phyloP scores from a whole-genome alignment of 1,140 invertebrate species.

The Rhizoglyphus robini region DNA sequence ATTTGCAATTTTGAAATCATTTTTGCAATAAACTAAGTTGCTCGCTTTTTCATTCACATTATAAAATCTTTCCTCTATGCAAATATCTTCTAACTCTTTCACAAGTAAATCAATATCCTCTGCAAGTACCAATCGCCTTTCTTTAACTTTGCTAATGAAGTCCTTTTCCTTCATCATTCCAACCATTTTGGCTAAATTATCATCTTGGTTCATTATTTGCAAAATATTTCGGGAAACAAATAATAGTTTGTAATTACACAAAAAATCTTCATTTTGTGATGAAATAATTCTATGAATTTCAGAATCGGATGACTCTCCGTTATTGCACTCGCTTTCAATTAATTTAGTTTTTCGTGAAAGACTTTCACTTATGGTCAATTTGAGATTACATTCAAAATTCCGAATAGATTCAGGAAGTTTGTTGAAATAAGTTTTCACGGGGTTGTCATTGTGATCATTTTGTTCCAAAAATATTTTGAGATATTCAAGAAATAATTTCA shows the following conservation, averaged over 20 bases:
- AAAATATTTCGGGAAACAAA: not conserved
- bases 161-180: slow-evolving; percentile 11
- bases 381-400: slow-evolving; percentile 3
- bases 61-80: no score
- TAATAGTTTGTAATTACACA: not conserved
- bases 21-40: no score
- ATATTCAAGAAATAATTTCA: slow-evolving; percentile 1
- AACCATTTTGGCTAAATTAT: not conserved
- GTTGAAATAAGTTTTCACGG: not conserved
- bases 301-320: not conserved
- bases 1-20: no score
- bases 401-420: not conserved
- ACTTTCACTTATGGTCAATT: not conserved
- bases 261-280: slow-evolving; percentile 3
- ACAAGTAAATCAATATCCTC: not conserved
- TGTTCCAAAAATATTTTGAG: not conserved
- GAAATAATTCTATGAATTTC: not conserved
- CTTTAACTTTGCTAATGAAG: not conserved
- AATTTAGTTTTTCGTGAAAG: slow-evolving; percentile 1
- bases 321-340: not conserved
- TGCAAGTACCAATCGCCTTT: not conserved
- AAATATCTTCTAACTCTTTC: no score
- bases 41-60: no score
- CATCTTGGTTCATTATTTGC: not conserved
- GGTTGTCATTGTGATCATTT: slow-evolving; percentile 2